Conservation (phyloP, 1,140 invertebrate species). For the Drosophila grimshawi region DNA sequence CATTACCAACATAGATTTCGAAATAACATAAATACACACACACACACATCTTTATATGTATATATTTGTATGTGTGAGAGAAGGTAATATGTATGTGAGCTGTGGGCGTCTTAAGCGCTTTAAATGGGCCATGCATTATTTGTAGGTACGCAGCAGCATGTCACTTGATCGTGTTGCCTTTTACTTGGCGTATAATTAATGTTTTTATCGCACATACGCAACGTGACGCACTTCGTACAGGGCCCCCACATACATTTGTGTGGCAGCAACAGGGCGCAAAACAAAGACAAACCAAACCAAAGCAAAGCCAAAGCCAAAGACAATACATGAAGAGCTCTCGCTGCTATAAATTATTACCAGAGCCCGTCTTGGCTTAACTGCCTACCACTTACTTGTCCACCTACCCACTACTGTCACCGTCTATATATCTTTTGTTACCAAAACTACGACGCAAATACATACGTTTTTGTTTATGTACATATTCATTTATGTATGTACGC, state of each 20-base stretch:
- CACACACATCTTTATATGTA: neutral
- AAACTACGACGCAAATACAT: constrained; percentile 31
- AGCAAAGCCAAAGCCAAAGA: constrained; percentile 38
- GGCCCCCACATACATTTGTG: constrained; percentile 8
- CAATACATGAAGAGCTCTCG: constrained; percentile 53
- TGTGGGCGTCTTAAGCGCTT: constrained; percentile 53
- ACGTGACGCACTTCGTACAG: constrained; percentile 58
- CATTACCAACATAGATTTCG: constrained; percentile 20
- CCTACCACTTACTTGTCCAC: constrained; percentile 60
- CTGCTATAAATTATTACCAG: constrained; percentile 50
- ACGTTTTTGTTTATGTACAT: neutral
- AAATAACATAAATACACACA: constrained; percentile 10
- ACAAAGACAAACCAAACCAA: constrained; percentile 16
- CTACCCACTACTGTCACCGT: constrained; percentile 60
- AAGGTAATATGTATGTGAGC: constrained; percentile 3
- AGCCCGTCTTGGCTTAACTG: constrained; percentile 21
- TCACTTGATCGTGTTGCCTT: constrained; percentile 57
- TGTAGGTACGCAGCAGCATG: constrained; percentile 35
- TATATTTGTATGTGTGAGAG: neutral
- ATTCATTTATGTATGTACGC: neutral
- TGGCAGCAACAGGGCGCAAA: no score
- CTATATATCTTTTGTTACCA: constrained; percentile 23
- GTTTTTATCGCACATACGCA: constrained; percentile 71
- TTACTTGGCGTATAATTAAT: constrained; percentile 70
- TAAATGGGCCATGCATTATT: constrained; percentile 48